Percentiles rank a stretch among this genome's conserved stretches.
Conservation (phyloP, 2,888 invertebrate genomes). For the Philereme transversata region DNA sequence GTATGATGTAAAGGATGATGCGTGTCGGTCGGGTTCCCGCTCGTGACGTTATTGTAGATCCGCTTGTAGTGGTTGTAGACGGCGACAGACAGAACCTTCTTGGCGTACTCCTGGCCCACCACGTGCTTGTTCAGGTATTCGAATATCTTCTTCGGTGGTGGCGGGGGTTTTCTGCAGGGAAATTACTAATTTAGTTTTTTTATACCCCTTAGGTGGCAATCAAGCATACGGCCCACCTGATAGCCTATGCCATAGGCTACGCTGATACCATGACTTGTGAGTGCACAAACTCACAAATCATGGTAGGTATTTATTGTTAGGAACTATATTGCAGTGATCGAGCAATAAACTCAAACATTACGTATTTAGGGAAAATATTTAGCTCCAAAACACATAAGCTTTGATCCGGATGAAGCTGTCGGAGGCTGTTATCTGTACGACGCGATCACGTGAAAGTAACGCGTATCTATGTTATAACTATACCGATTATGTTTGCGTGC, state of each 20-base stretch:
- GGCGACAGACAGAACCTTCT: conserved; percentile 98
- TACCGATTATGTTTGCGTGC: conserved; percentile 23
- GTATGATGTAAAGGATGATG: conserved; percentile 89
- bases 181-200: neutral
- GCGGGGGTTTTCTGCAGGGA: conserved; percentile 91
- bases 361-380: too few species aligned
- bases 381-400: too few species aligned
- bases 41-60: conserved; percentile 94
- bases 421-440: neutral
- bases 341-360: too few species aligned
- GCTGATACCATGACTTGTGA: too few species aligned
- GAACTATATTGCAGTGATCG: too few species aligned
- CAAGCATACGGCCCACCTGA: too few species aligned
- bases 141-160: conserved; percentile 98
- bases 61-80: conserved; percentile 99
- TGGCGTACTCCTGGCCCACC: conserved; percentile 98
- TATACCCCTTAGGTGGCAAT: too few species aligned
- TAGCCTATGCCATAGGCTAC: too few species aligned
- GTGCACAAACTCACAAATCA: too few species aligned
- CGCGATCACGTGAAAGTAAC: conserved; percentile 20
- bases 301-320: too few species aligned
- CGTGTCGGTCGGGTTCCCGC: conserved; percentile 71
- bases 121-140: conserved; percentile 98
- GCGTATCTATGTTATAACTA: conserved; percentile 21
- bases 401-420: too few species aligned